Conservation (phyloP, 2,113 vertebrate genomes). For the Nicator chloris region DNA sequence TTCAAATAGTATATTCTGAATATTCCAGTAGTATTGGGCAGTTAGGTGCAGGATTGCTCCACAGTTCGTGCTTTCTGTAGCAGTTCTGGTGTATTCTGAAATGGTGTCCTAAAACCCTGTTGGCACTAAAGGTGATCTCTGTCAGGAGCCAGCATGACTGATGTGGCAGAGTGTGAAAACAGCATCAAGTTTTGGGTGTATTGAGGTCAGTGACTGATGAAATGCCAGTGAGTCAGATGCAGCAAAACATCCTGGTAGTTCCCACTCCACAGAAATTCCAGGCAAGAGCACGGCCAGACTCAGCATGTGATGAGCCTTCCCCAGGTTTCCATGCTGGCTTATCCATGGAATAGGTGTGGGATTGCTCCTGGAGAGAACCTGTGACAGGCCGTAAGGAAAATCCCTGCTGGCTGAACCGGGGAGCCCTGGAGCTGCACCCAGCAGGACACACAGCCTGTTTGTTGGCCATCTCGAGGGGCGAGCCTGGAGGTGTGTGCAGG, state of each 20-base stretch:
- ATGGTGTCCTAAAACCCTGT: neutral
- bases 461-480: accelerated
- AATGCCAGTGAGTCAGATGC: neutral
- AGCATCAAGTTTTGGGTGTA: neutral
- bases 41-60: neutral
- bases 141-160: neutral
- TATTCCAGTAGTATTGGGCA: neutral
- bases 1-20: neutral
- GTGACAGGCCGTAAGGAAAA: accelerated
- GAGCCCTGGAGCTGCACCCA: neutral
- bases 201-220: neutral
- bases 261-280: neutral
- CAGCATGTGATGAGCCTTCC: neutral
- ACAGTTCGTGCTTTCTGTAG: neutral
- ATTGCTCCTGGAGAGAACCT: neutral
- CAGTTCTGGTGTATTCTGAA: neutral
- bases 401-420: accelerated
- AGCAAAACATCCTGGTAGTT: neutral
- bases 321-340: neutral
- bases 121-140: neutral
- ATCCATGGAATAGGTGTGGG: neutral
- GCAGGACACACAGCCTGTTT: accelerated
- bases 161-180: neutral
- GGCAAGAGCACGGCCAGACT: neutral
- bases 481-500: neutral